phyloP scores from a whole-genome alignment of 2,113 vertebrate species.

The Myotis yumanensis region DNA sequence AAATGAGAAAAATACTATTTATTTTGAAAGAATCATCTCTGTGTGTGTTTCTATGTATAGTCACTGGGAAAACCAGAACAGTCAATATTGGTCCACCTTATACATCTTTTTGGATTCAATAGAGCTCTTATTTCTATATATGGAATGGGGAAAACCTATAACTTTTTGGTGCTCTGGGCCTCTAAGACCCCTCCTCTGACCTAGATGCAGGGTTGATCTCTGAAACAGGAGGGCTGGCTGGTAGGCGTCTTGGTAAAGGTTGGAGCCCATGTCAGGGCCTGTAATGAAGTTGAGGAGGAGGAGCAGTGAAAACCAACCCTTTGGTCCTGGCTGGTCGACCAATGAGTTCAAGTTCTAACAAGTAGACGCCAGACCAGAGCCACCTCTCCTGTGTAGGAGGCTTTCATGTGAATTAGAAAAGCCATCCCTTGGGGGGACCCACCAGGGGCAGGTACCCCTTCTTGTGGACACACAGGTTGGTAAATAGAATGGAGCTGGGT shows the following conservation, averaged over 20 bases:
- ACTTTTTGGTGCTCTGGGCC: not conserved
- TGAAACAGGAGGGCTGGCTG: not conserved
- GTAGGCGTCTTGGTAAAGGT: not conserved
- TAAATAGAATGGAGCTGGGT: not conserved
- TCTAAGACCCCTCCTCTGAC: not conserved
- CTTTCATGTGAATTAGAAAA: not conserved
- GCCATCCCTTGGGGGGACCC: too few species aligned
- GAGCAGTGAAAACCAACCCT: not conserved
- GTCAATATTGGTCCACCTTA: not conserved
- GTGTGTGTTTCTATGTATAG: not conserved
- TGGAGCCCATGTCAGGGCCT: not conserved
- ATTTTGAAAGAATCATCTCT: not conserved
- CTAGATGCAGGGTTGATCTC: not conserved
- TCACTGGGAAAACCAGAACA: not conserved
- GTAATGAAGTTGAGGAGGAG: not conserved
- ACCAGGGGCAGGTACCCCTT: not conserved
- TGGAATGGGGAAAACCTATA: not conserved
- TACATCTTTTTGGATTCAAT: not conserved
- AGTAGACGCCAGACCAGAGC: not conserved
- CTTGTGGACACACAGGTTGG: fast-evolving
- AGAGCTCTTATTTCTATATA: not conserved
- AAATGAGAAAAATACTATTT: not conserved
- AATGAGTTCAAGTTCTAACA: not conserved
- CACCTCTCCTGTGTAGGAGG: not conserved
- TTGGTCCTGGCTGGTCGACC: not conserved